Evolutionary conservation across 2,113 vertebrate species (phyloP).

Genomic region (Pelobates fuscus): DNA sequence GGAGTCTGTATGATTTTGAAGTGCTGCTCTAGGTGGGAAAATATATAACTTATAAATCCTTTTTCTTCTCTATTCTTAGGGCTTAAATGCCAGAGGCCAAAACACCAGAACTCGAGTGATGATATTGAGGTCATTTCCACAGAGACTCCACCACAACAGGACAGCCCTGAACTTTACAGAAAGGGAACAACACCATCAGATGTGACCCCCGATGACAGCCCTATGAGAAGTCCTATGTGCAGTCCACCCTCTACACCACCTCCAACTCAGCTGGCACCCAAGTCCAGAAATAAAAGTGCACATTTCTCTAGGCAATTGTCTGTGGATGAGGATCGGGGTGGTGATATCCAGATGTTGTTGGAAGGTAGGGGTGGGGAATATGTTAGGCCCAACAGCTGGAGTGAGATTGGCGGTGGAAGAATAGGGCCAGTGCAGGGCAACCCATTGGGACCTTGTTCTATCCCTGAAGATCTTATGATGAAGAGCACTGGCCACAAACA

Average conservation of each 20-base stretch:
- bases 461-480: constrained; percentile 80
- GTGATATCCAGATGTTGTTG: constrained; percentile 92
- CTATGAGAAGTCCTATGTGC: constrained; percentile 82
- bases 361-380: constrained; percentile 82
- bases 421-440: constrained; percentile 67
- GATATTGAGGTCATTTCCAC: constrained; percentile 90
- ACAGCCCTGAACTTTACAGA: constrained; percentile 93
- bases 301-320: constrained; percentile 90
- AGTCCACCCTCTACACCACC: constrained; percentile 78
- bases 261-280: constrained; percentile 60
- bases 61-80: constrained; percentile 63
- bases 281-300: constrained; percentile 77
- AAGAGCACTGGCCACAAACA: constrained; percentile 82
- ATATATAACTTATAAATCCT: no score
- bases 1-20: no score
- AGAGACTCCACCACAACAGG: constrained; percentile 76
- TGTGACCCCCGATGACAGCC: constrained; percentile 88
- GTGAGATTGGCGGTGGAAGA: constrained; percentile 70
- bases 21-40: no score
- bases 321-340: constrained; percentile 84
- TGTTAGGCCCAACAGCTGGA: constrained; percentile 80
- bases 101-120: constrained; percentile 83
- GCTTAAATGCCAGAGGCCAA: constrained; percentile 88
- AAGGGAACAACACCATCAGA: constrained; percentile 92
- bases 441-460: constrained; percentile 68